Evolutionary conservation across 2,797 vertebrate species (phyloP).

Genomic region (Poeciliopsis gracilis): DNA sequence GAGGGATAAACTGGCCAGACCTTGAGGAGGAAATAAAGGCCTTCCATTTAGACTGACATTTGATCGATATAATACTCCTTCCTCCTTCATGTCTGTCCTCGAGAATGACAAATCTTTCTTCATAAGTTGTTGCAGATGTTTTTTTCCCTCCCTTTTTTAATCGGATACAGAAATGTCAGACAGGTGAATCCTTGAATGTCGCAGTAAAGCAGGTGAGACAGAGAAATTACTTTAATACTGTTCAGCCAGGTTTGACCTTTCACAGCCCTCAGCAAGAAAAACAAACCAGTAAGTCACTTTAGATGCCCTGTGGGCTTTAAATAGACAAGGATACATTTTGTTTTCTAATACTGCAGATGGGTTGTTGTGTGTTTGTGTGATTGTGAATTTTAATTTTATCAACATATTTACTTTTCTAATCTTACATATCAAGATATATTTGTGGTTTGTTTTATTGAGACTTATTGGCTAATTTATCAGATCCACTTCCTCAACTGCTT

Average conservation of each 20-base stretch:
- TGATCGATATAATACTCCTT: slow-evolving; percentile 18
- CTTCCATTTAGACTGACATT: slow-evolving; percentile 13
- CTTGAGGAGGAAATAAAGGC: slow-evolving; percentile 18
- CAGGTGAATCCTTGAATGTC: slow-evolving; percentile 9
- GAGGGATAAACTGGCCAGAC: slow-evolving; percentile 10
- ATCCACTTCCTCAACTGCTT: neutral
- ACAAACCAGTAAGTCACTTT: neutral
- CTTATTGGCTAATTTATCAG: neutral
- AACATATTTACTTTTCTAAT: neutral
- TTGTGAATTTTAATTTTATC: neutral
- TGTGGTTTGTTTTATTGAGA: neutral
- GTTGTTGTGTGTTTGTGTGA: neutral
- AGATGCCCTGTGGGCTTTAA: slow-evolving; percentile 5
- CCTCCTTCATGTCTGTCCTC: neutral
- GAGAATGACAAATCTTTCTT: slow-evolving; percentile 18
- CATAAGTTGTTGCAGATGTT: slow-evolving; percentile 12
- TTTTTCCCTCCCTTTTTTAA: neutral
- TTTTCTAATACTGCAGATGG: neutral
- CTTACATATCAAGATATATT: neutral
- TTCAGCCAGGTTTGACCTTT: slow-evolving; percentile 14
- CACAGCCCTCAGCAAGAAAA: neutral
- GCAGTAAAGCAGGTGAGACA: slow-evolving; percentile 4
- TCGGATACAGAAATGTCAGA: slow-evolving; percentile 25
- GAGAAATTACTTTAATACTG: slow-evolving; percentile 5
- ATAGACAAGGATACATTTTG: neutral